Evolutionary conservation across 2,797 vertebrate species (phyloP).

Genomic region (Oophaga sylvatica): DNA sequence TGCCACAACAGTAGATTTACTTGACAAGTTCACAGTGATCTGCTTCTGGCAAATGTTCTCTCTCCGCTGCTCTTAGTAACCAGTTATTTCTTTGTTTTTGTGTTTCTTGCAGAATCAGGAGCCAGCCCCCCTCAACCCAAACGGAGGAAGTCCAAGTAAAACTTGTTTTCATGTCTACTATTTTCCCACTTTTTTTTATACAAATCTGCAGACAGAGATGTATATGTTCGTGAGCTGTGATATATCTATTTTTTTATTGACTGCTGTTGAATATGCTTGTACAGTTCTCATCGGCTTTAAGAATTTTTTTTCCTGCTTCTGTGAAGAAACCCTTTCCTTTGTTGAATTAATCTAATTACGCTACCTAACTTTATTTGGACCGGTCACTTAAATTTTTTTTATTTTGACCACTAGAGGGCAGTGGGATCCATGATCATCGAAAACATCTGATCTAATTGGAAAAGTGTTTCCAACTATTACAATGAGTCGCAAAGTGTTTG

Average conservation of each 20-base stretch:
- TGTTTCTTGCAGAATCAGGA: conserved; percentile 80
- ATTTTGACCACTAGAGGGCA: conserved; percentile 1
- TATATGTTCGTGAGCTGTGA: conserved; percentile 52
- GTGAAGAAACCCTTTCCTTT: conserved; percentile 2
- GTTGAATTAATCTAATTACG: conserved; percentile 64
- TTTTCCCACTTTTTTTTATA: conserved; percentile 74
- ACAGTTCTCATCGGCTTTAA: conserved; percentile 81
- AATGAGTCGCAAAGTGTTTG: neutral
- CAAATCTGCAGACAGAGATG: conserved; percentile 39
- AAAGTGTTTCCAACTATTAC: no score
- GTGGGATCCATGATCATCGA: neutral
- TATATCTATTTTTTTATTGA: conserved; percentile 61
- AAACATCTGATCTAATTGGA: neutral
- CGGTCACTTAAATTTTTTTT: no score
- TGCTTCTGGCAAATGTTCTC: neutral
- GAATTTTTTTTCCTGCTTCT: conserved; percentile 65
- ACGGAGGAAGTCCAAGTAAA: conserved; percentile 98
- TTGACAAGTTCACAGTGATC: no score
- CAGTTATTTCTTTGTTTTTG: conserved; percentile 59
- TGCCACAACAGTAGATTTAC: neutral
- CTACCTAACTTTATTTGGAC: conserved; percentile 3
- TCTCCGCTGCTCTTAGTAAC: neutral
- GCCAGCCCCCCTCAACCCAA: conserved; percentile 95
- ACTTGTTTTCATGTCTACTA: conserved; percentile 76
- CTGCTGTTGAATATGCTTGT: conserved; percentile 82